These are phyloP conservation scores for Pollicipes pollicipes DNA, from an alignment of 1,140 invertebrate genomes.

Conservation along the genomic window DNA sequence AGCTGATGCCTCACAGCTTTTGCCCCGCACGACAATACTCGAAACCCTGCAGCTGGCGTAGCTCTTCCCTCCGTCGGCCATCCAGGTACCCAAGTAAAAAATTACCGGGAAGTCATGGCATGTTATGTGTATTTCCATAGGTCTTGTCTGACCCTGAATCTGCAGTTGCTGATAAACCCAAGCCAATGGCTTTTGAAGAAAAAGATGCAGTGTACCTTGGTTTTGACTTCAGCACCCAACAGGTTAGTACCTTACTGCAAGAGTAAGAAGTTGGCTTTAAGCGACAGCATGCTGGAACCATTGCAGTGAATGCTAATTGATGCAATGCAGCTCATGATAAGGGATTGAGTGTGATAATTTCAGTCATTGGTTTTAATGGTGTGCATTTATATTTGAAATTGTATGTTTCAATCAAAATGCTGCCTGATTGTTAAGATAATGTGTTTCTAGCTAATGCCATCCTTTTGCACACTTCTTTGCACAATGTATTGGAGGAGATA, in stretches of 20 bases:
- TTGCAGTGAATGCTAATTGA: neutral
- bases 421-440: neutral
- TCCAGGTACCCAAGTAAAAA: no score
- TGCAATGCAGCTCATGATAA: neutral
- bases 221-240: slow-evolving; percentile 17
- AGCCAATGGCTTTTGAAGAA: neutral
- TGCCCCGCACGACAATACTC: no score
- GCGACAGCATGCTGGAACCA: neutral
- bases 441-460: slow-evolving; percentile 12
- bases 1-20: no score
- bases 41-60: no score
- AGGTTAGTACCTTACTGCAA: slow-evolving; percentile 4
- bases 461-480: no score
- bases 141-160: no score
- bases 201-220: slow-evolving; percentile 9
- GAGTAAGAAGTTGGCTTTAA: neutral
- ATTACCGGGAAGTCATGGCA: no score
- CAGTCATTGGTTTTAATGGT: neutral
- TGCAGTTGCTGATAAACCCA: no score
- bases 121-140: no score
- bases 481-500: no score
- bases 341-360: neutral
- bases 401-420: neutral
- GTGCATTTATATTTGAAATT: neutral
- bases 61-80: no score